These are phyloP conservation scores for Triops longicaudatus DNA, from an alignment of 1,140 invertebrate genomes.

Conservation along the genomic window DNA sequence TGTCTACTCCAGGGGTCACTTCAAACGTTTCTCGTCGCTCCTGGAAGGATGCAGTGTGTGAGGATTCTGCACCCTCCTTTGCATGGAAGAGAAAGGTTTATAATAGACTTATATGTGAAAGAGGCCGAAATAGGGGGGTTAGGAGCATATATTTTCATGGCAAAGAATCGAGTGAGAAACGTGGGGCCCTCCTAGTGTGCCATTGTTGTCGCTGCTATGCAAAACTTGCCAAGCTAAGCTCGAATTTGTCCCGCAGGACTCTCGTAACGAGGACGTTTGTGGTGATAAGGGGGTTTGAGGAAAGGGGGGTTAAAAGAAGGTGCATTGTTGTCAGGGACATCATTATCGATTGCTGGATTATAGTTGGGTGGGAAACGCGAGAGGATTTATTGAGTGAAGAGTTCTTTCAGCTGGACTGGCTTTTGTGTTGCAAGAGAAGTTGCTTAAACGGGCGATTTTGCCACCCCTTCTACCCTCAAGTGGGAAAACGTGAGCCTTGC, in stretches of 20 bases:
- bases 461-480: too few relatives aligned
- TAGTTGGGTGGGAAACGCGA: background rate
- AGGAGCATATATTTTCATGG: background rate
- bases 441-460: too few relatives aligned
- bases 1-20: too few relatives aligned
- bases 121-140: too few relatives aligned
- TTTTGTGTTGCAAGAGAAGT: too few relatives aligned
- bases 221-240: background rate
- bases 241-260: background rate
- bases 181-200: background rate
- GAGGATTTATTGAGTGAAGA: constrained; percentile 1
- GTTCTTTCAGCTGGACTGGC: background rate
- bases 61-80: too few relatives aligned
- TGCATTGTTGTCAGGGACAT: background rate
- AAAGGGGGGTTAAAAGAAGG: too few relatives aligned
- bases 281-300: background rate
- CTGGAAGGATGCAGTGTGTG: too few relatives aligned
- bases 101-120: too few relatives aligned
- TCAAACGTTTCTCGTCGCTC: too few relatives aligned
- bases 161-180: background rate
- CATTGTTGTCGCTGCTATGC: background rate
- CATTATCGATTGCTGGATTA: background rate
- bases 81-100: too few relatives aligned
- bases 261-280: constrained; percentile 2
- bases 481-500: too few relatives aligned